Evolutionary conservation across 1,140 invertebrate species (phyloP).

Genomic region (Drosophila bipectinata): DNA sequence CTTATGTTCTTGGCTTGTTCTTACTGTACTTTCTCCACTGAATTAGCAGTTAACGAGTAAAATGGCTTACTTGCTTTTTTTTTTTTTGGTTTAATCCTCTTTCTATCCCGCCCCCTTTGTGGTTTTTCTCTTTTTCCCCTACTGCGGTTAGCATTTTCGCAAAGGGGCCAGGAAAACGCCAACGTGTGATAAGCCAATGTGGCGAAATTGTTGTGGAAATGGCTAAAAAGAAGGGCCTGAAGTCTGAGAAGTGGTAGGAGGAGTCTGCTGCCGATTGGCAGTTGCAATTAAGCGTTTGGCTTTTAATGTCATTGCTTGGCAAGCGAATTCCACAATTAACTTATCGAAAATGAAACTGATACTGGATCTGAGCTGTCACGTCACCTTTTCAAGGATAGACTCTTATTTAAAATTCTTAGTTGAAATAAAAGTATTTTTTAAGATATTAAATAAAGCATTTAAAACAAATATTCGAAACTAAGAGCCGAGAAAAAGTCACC

Average conservation of each 20-base stretch:
- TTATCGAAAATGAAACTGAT: conserved; percentile 5
- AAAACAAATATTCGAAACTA: no score
- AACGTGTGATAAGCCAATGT: conserved; percentile 46
- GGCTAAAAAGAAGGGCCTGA: background rate
- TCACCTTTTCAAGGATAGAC: no score
- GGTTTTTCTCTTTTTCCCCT: conserved; percentile 33
- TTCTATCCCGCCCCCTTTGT: conserved; percentile 11
- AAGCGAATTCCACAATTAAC: conserved; percentile 27
- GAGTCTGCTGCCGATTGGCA: conserved; percentile 58
- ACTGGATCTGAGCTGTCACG: background rate
- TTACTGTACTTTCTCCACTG: background rate
- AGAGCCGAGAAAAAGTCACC: no score
- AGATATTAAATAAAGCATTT: no score
- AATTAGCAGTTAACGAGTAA: conserved; percentile 53
- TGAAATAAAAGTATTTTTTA: no score
- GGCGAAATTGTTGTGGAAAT: conserved; percentile 15
- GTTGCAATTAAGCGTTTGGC: conserved; percentile 69
- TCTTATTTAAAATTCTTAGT: no score
- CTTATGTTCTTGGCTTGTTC: no score
- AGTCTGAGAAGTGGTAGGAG: conserved; percentile 2
- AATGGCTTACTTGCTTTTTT: conserved; percentile 52
- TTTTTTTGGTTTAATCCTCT: conserved; percentile 1
- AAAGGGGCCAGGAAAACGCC: conserved; percentile 19
- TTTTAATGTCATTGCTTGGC: conserved; percentile 57
- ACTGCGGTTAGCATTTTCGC: conserved; percentile 27